These are phyloP conservation scores for Pseudoips prasinana DNA, from an alignment of 2,888 invertebrate genomes.

Conservation along the genomic window DNA sequence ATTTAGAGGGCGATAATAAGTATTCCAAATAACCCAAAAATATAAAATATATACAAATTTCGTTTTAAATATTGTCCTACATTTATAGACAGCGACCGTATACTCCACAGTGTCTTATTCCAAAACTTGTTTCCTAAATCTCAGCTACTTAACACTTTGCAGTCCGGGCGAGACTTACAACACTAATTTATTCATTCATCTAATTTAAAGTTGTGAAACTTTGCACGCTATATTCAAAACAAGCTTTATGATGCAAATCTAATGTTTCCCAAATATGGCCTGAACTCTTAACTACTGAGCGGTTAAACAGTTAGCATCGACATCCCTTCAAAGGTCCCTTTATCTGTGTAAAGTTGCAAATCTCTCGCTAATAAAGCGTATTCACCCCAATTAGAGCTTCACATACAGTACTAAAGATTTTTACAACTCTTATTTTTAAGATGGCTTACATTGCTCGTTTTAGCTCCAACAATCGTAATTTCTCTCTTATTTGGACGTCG, in stretches of 20 bases:
- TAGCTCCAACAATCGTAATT: no score
- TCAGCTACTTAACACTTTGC: constrained; percentile 7
- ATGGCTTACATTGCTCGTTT: background rate
- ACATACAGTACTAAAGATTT: constrained; percentile 9
- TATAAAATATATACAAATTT: no score
- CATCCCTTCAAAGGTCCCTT: constrained; percentile 53
- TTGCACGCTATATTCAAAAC: constrained; percentile 25
- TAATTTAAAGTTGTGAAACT: constrained; percentile 32
- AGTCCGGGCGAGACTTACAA: constrained; percentile 15
- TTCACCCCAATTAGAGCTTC: constrained; percentile 52
- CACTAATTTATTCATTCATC: constrained; percentile 30
- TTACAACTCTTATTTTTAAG: background rate
- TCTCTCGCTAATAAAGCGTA: constrained; percentile 54
- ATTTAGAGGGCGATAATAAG: no score
- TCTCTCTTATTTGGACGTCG: constrained; percentile 1
- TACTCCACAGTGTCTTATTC: no score
- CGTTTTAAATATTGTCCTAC: no score
- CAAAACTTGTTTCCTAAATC: constrained; percentile 4
- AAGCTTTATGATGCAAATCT: constrained; percentile 40
- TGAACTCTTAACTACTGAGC: constrained; percentile 48
- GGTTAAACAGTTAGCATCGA: constrained; percentile 50
- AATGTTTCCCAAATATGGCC: constrained; percentile 35
- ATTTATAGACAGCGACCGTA: no score
- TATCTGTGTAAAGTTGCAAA: constrained; percentile 55
- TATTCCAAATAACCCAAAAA: no score